These are phyloP conservation scores for Monochamus saltuarius DNA, from an alignment of 1,140 invertebrate genomes.

Conservation along the genomic window DNA sequence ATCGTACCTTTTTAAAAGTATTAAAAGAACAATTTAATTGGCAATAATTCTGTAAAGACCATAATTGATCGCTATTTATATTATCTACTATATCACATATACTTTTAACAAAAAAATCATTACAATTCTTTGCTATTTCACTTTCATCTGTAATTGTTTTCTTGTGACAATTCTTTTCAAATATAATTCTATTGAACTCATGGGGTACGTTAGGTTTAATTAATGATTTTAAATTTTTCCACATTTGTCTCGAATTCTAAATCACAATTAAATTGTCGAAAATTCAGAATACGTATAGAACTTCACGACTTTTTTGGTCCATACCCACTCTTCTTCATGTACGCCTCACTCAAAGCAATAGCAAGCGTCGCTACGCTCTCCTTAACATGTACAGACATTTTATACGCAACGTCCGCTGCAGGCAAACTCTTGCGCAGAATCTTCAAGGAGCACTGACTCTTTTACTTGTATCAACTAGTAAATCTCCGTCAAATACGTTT, in stretches of 20 bases:
- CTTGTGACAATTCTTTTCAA: neutral
- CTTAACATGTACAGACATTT: conserved; percentile 21
- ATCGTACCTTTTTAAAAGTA: neutral
- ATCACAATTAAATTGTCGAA: neutral
- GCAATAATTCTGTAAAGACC: no score
- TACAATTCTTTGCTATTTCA: conserved; percentile 1
- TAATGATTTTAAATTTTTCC: neutral
- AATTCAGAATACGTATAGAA: neutral
- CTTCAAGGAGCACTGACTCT: conserved; percentile 60
- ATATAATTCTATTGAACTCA: conserved; percentile 1
- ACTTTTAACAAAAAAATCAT: no score
- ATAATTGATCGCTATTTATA: neutral
- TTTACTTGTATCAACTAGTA: conserved; percentile 10
- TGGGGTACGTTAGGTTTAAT: neutral
- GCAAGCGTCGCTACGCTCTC: conserved; percentile 78
- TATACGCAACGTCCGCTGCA: conserved; percentile 2
- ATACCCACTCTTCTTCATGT: conserved; percentile 57
- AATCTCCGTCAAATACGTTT: conserved; percentile 6
- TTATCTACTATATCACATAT: conserved; percentile 2
- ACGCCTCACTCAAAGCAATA: conserved; percentile 72
- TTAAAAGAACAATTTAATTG: neutral
- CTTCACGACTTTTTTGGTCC: neutral
- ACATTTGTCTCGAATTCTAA: neutral
- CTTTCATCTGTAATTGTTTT: neutral
- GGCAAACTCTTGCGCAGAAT: conserved; percentile 50